Conservation (phyloP, 2,888 invertebrate genomes). For the Pediacus dermestoides region DNA sequence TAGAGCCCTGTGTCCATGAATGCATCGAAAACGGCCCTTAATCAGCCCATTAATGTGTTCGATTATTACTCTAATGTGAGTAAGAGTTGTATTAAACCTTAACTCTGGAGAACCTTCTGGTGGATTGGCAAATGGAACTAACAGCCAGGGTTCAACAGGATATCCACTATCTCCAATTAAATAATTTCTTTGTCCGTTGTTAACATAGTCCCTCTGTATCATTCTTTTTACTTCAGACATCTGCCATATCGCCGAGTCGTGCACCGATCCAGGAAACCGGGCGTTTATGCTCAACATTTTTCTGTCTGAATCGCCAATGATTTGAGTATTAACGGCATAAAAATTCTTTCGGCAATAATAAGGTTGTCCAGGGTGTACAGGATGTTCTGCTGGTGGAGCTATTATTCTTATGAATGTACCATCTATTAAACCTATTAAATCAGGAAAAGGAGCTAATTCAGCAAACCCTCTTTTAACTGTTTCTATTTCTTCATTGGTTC, state of each 20-base stretch:
- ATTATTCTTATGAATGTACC: slow-evolving; percentile 12
- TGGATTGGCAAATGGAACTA: slow-evolving; percentile 8
- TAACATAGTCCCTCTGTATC: background rate
- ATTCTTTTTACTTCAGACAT: background rate
- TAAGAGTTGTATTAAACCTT: slow-evolving; percentile 5
- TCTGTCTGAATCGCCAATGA: background rate
- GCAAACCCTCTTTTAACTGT: slow-evolving; percentile 3
- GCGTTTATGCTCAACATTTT: slow-evolving; percentile 13
- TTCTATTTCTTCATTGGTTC: slow-evolving; percentile 4
- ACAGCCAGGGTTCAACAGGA: slow-evolving; percentile 10
- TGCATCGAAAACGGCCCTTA: slow-evolving; percentile 10
- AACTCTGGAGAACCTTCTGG: slow-evolving; percentile 3
- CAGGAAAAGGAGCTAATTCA: slow-evolving; percentile 3
- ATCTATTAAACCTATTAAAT: slow-evolving; percentile 9
- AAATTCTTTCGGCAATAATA: slow-evolving; percentile 12
- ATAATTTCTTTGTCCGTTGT: background rate
- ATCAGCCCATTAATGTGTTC: slow-evolving; percentile 8
- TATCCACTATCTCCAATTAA: slow-evolving; percentile 11
- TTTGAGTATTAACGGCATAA: slow-evolving; percentile 10
- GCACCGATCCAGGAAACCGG: background rate
- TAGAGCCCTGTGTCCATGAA: slow-evolving; percentile 14
- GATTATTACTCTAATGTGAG: slow-evolving; percentile 5
- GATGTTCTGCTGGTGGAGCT: slow-evolving; percentile 8
- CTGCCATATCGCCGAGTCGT: background rate
- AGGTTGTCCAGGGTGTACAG: slow-evolving; percentile 2